Base-by-base conservation (phyloP, 2,888 invertebrate species). In the Gastracanthus pulcherrimus region DNA sequence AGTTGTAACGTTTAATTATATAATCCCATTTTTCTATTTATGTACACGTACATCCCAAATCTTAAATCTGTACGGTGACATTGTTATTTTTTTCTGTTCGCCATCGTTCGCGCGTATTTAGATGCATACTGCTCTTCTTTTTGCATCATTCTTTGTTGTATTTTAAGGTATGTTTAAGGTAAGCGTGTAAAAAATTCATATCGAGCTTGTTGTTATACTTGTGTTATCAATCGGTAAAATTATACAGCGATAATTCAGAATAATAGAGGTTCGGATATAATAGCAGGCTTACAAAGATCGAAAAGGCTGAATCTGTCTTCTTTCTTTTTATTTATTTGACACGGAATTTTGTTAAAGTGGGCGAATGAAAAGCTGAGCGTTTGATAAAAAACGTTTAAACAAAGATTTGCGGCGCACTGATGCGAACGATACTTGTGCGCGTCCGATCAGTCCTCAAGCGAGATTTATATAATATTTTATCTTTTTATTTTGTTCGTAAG, bases 361-460 rank as follows among this genome's bases (percentile, higher is more conserved):
- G 72, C 66, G 36, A 78, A 78, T 64, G 55, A 66, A 78, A 66
- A 71, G 70, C 51, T 31, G 31, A 16, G n/a, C 13, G 23, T 67
- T 41, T 55, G 36, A 45, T 64, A 71, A 71, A 77, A 78, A 72
- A 55, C 38, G 16, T 26, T 60, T 31, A 23, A 60, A 48, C 36
- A 23, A 60, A 69, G n/a, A n/a, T n/a, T n/a, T n/a, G 48, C 62
- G 60, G 9, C 36, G 51, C 60, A 38, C 67, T 48, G 67, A 74
- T 34, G 31, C 72, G 79, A 74, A 51, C 62, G 62, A 29, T 69
- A 58, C 45, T 79, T 74, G 79, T 79, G 79, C 67, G 79, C 79
- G 67, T 67, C 36, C 66, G 55, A 79, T 79, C 72, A 72, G 72
- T 60, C 31, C 36, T 67, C 26, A 62, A 77, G 77, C 77, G 48